Percentiles rank a stretch among this genome's conserved stretches.
Evolutionary conservation across 2,797 vertebrate genomes (phyloP).

Genomic region (Microctenopoma stevenorrisi): DNA sequence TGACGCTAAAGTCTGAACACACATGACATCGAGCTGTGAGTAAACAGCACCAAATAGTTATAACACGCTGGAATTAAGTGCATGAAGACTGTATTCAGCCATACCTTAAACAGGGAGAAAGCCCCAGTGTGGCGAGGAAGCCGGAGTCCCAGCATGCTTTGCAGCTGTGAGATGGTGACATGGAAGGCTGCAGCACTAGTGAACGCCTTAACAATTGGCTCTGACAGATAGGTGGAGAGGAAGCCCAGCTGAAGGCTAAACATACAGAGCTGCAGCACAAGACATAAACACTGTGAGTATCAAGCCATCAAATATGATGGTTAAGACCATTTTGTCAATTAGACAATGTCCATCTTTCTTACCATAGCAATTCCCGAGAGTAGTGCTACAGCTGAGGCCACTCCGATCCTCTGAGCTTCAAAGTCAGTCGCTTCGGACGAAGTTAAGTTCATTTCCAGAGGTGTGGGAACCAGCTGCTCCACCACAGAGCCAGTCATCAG

Average conservation of each 20-base stretch:
- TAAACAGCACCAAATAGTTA: not conserved
- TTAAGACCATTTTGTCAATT: not conserved
- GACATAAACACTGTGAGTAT: constrained; percentile 2
- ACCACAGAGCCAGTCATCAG: constrained; percentile 93
- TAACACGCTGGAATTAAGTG: not conserved
- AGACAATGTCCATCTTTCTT: not conserved
- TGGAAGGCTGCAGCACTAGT: constrained; percentile 93
- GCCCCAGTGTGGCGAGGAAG: constrained; percentile 88
- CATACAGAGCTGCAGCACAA: constrained; percentile 87
- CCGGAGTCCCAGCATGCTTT: constrained; percentile 90
- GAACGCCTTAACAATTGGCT: constrained; percentile 94
- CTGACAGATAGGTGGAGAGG: constrained; percentile 92
- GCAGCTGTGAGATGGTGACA: constrained; percentile 91
- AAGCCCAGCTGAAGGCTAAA: constrained; percentile 91
- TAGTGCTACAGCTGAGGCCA: constrained; percentile 89
- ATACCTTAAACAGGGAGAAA: constrained; percentile 92
- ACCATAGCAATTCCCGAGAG: constrained; percentile 92
- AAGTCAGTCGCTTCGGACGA: constrained; percentile 80
- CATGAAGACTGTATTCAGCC: not conserved
- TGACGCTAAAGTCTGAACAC: constrained; percentile 87
- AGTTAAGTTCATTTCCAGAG: constrained; percentile 84
- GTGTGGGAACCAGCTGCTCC: constrained; percentile 88
- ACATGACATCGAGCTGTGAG: constrained; percentile 13
- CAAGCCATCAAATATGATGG: not conserved
- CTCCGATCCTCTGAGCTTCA: constrained; percentile 88